Conservation (phyloP, 2,797 vertebrate genomes). For the Lacerta bilineata region DNA sequence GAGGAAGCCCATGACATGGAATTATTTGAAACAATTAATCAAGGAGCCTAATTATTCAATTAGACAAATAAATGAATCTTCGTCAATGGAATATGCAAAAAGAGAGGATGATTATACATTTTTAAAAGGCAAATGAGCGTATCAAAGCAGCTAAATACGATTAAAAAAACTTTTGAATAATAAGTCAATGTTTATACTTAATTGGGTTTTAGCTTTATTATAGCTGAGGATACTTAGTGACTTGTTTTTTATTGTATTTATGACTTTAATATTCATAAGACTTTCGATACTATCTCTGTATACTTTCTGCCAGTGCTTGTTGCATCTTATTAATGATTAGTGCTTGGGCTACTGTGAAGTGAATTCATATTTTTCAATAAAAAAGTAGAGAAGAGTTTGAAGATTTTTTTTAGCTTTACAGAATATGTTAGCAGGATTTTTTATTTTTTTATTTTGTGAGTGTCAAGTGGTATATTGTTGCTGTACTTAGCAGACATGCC, state of each 20-base stretch:
- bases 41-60: constrained; percentile 80
- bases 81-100: constrained; percentile 75
- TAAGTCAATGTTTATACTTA: constrained; percentile 75
- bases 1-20: constrained; percentile 78
- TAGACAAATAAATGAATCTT: constrained; percentile 77
- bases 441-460: constrained; percentile 62
- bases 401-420: constrained; percentile 71
- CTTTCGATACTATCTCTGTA: constrained; percentile 75
- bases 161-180: constrained; percentile 71
- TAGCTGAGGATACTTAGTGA: constrained; percentile 76
- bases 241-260: constrained; percentile 75
- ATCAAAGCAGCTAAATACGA: constrained; percentile 76
- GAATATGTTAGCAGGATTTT: constrained; percentile 64
- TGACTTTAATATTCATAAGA: constrained; percentile 77
- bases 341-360: constrained; percentile 77
- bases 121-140: constrained; percentile 77
- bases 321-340: constrained; percentile 80
- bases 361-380: constrained; percentile 83
- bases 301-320: constrained; percentile 75
- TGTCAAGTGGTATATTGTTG: constrained; percentile 58
- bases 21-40: constrained; percentile 81
- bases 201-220: constrained; percentile 77
- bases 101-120: constrained; percentile 71
- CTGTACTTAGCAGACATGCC: constrained; percentile 64
- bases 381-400: constrained; percentile 64